Evolutionary conservation across 2,888 invertebrate genomes (phyloP), one percentile per base, ranked within the genome.

Genomic region (Nebria brevicollis): DNA sequence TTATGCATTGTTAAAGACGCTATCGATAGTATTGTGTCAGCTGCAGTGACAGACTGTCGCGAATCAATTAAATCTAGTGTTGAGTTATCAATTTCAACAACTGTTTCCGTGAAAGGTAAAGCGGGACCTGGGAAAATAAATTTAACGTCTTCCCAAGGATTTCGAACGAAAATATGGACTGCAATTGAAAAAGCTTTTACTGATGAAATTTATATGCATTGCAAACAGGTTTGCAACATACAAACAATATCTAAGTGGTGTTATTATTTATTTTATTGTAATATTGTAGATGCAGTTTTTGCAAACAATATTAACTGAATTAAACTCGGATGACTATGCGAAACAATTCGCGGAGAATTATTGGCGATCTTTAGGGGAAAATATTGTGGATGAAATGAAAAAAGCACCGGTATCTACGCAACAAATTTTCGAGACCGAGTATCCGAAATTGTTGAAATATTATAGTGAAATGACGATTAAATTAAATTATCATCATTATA

Each of bases 121-220:
- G 88, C 87, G 7, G 91, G 90, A 8, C 92, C 93, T 1, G 94
- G 94, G 4, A 88, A 92, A 85, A 91, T 93, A 0, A 89, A 91
- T 64, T 83, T 89, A 34, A 84, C 86, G 15, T 86, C 88, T 41
- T 88, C 88, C 6, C 88, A 88, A 83, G 88, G 92, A 76, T 91
- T 94, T 85, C 89, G 94, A 83, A 92, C 90, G 66, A 91, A 95
- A 86, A 91, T 98, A 5, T 98, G 98, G 97, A 94, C 94, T 82
- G 96, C 96, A 85, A 92, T 98, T 86, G 97, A 98, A 86, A 95
- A 94, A 88, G 89, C 96, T 8, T 95, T 97, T 87, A 95, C 95
- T 86, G 93, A 93, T 82, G 93, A 94, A 82, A 91, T 96, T 66
- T 94, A 92, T 85, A 92, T 92, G 81, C 92, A 93, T 84, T 95